A percentile compares a stretch with the other conserved stretches of the same genome.
phyloP scores from a whole-genome alignment of 2,888 invertebrate species.

The Caenorhabditis sp. region DNA sequence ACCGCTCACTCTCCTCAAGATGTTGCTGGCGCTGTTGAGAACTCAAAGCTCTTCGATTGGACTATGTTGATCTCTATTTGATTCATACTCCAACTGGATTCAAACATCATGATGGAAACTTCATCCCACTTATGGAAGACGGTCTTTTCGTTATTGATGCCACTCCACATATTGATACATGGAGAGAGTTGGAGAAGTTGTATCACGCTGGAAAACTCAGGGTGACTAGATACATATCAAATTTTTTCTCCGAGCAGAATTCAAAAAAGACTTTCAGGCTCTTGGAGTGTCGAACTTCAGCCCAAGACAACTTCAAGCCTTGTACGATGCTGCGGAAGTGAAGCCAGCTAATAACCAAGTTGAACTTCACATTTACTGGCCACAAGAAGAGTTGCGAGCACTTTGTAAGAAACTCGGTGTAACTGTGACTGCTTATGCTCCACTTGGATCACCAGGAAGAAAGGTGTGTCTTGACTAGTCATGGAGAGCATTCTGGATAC shows the following conservation, averaged over 20 bases:
- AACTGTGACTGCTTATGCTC: constrained; percentile 53
- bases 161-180: constrained; percentile 58
- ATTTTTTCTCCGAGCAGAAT: too few species aligned
- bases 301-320: constrained; percentile 58
- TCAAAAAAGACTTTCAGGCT: too few species aligned
- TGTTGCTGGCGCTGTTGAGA: constrained; percentile 47
- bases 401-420: constrained; percentile 79
- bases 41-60: constrained; percentile 52
- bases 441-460: constrained; percentile 57
- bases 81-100: constrained; percentile 56
- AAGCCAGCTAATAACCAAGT: constrained; percentile 66
- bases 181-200: constrained; percentile 59
- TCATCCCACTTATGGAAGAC: constrained; percentile 34
- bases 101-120: constrained; percentile 35
- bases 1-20: constrained; percentile 52
- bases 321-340: constrained; percentile 62
- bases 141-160: constrained; percentile 30
- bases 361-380: constrained; percentile 83
- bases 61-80: constrained; percentile 61
- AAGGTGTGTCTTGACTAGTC: constrained; percentile 23
- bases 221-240: too few species aligned
- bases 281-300: constrained; percentile 67
- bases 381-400: constrained; percentile 77
- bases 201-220: constrained; percentile 52
- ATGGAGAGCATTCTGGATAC: neutral